phyloP scores from a whole-genome alignment of 1,140 invertebrate species.

The Nymphalis io region DNA sequence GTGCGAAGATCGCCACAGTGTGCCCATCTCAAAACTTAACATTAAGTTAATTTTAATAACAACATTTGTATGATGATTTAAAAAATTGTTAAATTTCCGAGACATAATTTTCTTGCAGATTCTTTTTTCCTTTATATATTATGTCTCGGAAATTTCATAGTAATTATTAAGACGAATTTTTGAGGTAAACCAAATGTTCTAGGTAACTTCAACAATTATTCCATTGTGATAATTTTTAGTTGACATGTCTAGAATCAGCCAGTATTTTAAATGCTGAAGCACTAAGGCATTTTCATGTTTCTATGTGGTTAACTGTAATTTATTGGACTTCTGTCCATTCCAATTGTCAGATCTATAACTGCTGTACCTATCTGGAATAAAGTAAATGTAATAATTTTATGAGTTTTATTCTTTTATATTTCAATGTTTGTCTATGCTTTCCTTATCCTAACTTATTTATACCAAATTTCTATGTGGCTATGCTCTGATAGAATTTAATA shows the following conservation, averaged over 20 bases:
- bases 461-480: neutral
- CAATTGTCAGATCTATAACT: slow-evolving; percentile 64
- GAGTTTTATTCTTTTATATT: slow-evolving; percentile 42
- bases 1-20: slow-evolving; percentile 59
- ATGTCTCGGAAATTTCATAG: slow-evolving; percentile 49
- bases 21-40: slow-evolving; percentile 71
- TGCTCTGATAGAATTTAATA: neutral
- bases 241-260: slow-evolving; percentile 57
- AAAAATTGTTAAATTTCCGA: slow-evolving; percentile 43
- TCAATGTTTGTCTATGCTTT: slow-evolving; percentile 42
- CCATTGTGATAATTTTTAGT: slow-evolving; percentile 76
- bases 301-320: slow-evolving; percentile 64
- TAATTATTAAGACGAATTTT: slow-evolving; percentile 57
- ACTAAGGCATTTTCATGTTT: slow-evolving; percentile 51
- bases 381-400: slow-evolving; percentile 65
- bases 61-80: slow-evolving; percentile 56
- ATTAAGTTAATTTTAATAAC: slow-evolving; percentile 77
- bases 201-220: slow-evolving; percentile 69
- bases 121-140: slow-evolving; percentile 21
- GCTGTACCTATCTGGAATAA: slow-evolving; percentile 71
- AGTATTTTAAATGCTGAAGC: slow-evolving; percentile 62
- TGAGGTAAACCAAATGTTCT: slow-evolving; percentile 69
- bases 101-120: slow-evolving; percentile 19
- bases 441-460: slow-evolving; percentile 12
- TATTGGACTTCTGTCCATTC: slow-evolving; percentile 62